Percentiles rank a stretch among this genome's conserved stretches.
Conservation (phyloP, 2,797 vertebrate species). For the Gobionotothen gibberifrons region DNA sequence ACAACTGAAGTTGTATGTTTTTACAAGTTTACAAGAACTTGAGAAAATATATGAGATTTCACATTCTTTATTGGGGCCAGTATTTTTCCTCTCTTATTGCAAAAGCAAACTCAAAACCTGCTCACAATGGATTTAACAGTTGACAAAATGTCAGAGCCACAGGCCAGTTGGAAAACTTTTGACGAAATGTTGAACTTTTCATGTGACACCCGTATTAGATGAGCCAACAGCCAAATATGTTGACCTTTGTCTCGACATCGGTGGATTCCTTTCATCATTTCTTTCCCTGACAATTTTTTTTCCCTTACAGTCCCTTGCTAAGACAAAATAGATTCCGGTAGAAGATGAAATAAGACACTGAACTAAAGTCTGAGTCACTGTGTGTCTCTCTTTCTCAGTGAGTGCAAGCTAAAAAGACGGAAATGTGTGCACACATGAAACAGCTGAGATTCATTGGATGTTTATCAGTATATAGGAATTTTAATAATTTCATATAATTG, state of each 20-base stretch:
- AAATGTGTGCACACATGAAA: constrained; percentile 37
- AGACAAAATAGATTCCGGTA: constrained; percentile 12
- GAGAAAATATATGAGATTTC: constrained; percentile 1
- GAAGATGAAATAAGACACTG: constrained; percentile 14
- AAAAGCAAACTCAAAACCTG: constrained; percentile 23
- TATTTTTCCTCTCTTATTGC: neutral
- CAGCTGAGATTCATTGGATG: constrained; percentile 13
- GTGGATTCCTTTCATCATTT: constrained; percentile 18
- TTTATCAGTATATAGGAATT: constrained; percentile 39
- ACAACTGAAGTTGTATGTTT: neutral
- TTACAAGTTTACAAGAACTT: neutral
- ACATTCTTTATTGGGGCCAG: neutral
- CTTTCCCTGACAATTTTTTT: constrained; percentile 6
- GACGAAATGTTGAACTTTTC: constrained; percentile 13
- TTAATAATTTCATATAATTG: constrained; percentile 26
- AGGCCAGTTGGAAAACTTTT: constrained; percentile 35
- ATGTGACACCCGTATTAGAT: constrained; percentile 21
- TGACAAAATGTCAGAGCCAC: constrained; percentile 13
- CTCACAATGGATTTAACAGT: constrained; percentile 19
- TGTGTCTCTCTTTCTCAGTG: constrained; percentile 15
- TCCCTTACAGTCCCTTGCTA: neutral
- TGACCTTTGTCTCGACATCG: constrained; percentile 47
- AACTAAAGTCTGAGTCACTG: constrained; percentile 12
- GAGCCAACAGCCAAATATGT: constrained; percentile 29
- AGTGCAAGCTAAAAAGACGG: constrained; percentile 27